Conservation (phyloP, 2,113 vertebrate genomes). For the Acanthochromis polyacanthus region DNA sequence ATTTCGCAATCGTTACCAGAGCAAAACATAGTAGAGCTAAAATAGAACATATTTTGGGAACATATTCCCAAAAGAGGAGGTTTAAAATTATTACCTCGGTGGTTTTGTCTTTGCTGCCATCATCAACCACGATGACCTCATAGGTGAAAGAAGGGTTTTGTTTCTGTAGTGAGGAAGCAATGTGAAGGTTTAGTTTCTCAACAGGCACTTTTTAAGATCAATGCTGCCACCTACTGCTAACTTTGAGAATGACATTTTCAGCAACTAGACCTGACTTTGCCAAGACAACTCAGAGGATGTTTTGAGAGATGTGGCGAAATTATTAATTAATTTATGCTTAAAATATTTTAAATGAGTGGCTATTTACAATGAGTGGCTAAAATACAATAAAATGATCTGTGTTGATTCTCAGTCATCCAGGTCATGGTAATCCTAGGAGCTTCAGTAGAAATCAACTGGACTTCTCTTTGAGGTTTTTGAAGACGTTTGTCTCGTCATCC, state of each 20-base stretch:
- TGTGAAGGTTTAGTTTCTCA: not conserved
- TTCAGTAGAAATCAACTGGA: no score
- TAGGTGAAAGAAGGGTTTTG: constrained; percentile 89
- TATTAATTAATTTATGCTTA: not conserved
- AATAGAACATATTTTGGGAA: not conserved
- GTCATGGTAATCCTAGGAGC: no score
- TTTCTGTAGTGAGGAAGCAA: constrained; percentile 84
- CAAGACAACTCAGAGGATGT: not conserved
- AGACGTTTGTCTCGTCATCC: no score
- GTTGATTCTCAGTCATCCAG: not conserved
- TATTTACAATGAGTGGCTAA: no score
- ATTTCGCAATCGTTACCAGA: not conserved
- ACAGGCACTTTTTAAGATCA: constrained; percentile 10
- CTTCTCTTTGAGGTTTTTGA: no score
- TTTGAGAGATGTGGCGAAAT: not conserved
- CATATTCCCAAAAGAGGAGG: not conserved
- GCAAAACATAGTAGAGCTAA: not conserved
- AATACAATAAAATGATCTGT: no score
- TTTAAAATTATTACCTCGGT: constrained; percentile 84
- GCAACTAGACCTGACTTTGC: no score
- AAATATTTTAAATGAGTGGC: not conserved
- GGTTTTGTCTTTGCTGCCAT: constrained; percentile 96
- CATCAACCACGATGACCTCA: constrained; percentile 95
- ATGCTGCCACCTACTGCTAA: constrained; percentile 70
- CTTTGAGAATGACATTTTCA: not conserved